A percentile compares a stretch with the other conserved stretches of the same genome.
phyloP scores from a whole-genome alignment of 2,113 vertebrate genomes.

The Natator depressus region DNA sequence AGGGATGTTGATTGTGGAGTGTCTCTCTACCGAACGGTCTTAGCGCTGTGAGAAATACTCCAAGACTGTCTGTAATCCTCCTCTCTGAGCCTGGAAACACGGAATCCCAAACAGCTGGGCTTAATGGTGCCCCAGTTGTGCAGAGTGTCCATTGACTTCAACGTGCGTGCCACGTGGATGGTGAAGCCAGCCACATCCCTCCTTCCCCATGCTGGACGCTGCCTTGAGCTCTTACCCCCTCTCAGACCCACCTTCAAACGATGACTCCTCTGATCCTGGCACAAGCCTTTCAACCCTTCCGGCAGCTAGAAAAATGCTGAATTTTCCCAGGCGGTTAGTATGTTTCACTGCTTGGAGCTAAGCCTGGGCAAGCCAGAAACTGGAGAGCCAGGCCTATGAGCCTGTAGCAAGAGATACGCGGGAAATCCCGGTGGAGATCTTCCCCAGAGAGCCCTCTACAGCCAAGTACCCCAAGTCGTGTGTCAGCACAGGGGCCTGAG shows the following conservation, averaged over 20 bases:
- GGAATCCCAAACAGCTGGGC: neutral
- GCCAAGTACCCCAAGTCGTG: neutral
- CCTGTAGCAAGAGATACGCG: neutral
- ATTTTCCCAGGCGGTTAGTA: neutral
- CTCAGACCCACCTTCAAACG: neutral
- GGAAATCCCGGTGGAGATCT: neutral
- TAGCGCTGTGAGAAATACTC: neutral
- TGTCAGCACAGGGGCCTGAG: neutral
- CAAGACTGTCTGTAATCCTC: neutral
- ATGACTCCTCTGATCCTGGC: neutral
- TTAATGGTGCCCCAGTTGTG: neutral
- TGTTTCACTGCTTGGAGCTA: neutral
- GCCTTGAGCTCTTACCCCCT: neutral
- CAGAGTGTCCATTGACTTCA: neutral
- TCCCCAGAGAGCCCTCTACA: neutral
- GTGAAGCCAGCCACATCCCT: neutral
- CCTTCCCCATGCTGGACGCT: neutral
- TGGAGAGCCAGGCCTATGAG: neutral
- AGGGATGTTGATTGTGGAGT: neutral
- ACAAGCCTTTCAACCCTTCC: neutral
- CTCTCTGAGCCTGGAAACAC: neutral
- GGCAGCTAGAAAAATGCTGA: neutral
- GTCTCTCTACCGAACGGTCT: neutral
- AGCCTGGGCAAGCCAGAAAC: neutral
- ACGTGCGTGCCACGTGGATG: fast-evolving